A percentile compares a stretch with the other conserved stretches of the same genome.
Evolutionary conservation across 2,113 vertebrate genomes (phyloP).

Genomic region (Psittacus erithacus): DNA sequence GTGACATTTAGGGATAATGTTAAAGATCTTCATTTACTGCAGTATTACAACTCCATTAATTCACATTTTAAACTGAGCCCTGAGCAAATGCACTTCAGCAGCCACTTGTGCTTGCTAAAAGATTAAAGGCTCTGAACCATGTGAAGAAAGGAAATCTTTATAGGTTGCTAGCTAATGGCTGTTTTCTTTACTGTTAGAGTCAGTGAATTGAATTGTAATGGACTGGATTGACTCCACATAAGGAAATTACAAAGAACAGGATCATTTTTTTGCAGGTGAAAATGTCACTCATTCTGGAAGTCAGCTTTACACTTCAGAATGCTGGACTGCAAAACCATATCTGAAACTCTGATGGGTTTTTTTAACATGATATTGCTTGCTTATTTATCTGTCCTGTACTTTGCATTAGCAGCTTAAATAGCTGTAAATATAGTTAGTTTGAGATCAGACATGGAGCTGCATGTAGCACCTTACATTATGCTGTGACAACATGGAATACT

Average conservation of each 20-base stretch:
- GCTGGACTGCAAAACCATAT: neutral
- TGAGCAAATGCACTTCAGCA: slow-evolving; percentile 33
- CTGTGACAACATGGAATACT: neutral
- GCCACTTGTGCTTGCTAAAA: slow-evolving; percentile 30
- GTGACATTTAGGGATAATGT: neutral
- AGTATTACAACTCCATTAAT: neutral
- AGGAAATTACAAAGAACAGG: slow-evolving; percentile 22
- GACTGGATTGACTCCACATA: neutral
- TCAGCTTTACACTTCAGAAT: neutral
- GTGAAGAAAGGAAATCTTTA: slow-evolving; percentile 50
- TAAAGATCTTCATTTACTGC: slow-evolving; percentile 27
- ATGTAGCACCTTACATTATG: accelerated
- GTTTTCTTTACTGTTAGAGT: slow-evolving; percentile 49
- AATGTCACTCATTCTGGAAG: neutral
- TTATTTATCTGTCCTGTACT: neutral
- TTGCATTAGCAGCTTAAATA: neutral
- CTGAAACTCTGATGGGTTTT: neutral
- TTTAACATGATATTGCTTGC: neutral
- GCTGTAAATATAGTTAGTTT: neutral
- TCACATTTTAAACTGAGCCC: slow-evolving; percentile 22
- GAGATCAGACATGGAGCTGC: neutral
- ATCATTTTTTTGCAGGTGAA: neutral
- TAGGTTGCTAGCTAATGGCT: slow-evolving; percentile 34
- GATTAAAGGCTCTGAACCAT: slow-evolving; percentile 45
- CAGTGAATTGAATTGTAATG: slow-evolving; percentile 40